Percentiles rank a stretch among this genome's conserved stretches.
Conservation (phyloP, 1,140 invertebrate genomes). For the Sitophilus oryzae region DNA sequence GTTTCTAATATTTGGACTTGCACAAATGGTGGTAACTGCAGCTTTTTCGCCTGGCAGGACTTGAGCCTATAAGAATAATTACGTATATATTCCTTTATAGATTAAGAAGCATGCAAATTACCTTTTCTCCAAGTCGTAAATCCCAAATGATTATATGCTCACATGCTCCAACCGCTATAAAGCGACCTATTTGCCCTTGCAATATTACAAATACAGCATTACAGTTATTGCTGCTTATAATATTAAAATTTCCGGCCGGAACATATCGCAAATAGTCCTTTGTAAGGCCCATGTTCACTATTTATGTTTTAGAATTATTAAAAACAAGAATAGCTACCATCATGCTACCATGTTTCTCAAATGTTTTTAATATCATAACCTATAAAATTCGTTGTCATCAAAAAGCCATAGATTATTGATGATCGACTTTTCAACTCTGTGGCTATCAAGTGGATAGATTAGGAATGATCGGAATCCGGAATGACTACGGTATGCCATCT, state of each 20-base stretch:
- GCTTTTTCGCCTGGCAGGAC: conserved; percentile 71
- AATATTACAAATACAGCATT: conserved; percentile 73
- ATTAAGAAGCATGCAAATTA: conserved; percentile 42
- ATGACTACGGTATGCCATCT: no score
- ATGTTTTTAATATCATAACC: no score
- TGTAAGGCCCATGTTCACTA: conserved; percentile 80
- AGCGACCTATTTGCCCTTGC: conserved; percentile 70
- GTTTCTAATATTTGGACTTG: conserved; percentile 65
- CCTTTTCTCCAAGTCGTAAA: conserved; percentile 81
- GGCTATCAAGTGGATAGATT: no score
- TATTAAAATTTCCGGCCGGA: conserved; percentile 75
- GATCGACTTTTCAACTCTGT: no score
- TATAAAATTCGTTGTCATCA: no score
- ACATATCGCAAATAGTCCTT: conserved; percentile 93
- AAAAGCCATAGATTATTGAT: no score
- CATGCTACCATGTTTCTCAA: no score
- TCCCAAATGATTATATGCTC: conserved; percentile 95
- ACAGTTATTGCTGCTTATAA: conserved; percentile 73
- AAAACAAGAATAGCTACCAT: no score
- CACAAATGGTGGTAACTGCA: conserved; percentile 65
- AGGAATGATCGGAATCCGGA: no score
- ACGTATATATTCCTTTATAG: conserved; percentile 7
- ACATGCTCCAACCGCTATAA: conserved; percentile 80
- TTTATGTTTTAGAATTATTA: no score
- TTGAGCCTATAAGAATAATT: conserved; percentile 52